Evolutionary conservation across 1,140 invertebrate species (phyloP).

Genomic region (Bradysia coprophila): DNA sequence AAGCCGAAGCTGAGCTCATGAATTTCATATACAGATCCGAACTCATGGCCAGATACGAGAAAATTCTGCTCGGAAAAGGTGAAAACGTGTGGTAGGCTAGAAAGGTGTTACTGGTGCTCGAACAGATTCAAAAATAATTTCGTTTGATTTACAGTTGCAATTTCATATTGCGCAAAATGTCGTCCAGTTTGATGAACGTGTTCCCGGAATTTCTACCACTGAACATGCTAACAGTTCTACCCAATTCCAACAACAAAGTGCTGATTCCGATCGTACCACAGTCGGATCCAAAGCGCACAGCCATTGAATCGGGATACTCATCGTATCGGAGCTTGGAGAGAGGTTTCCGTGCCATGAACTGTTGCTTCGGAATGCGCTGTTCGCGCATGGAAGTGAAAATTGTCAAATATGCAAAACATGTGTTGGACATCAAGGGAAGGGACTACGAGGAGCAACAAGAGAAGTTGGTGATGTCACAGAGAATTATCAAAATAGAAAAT

Average conservation of each 20-base stretch:
- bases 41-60: slow-evolving; percentile 52
- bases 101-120: too few relatives aligned
- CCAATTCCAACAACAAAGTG: not conserved
- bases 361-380: not conserved
- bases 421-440: not conserved
- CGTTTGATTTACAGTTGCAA: not conserved
- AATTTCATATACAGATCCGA: slow-evolving; percentile 46
- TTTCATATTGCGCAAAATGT: not conserved
- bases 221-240: not conserved
- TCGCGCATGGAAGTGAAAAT: not conserved
- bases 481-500: not conserved
- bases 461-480: not conserved
- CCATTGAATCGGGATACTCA: not conserved
- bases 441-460: not conserved
- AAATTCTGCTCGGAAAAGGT: slow-evolving; percentile 10
- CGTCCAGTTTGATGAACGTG: not conserved
- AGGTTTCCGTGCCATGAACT: not conserved
- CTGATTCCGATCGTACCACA: not conserved
- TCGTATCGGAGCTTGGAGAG: not conserved
- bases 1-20: slow-evolving; percentile 54
- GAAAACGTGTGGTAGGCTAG: not conserved
- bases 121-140: too few relatives aligned
- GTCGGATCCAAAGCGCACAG: not conserved
- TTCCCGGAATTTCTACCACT: not conserved
- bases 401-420: not conserved